phyloP scores from a whole-genome alignment of 2,797 vertebrate species.

The Hephaestus fuliginosus region DNA sequence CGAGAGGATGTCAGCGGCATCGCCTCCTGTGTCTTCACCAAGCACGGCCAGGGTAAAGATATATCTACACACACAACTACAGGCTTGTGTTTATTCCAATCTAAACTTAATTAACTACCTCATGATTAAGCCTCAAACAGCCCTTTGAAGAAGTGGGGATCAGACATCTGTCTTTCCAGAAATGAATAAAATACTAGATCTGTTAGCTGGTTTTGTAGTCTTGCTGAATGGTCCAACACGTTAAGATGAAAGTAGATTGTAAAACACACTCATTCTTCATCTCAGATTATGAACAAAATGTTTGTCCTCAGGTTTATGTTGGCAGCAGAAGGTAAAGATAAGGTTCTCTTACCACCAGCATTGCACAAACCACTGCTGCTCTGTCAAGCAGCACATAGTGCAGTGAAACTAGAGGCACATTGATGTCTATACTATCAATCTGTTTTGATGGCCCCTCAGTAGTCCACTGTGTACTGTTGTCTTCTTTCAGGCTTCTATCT shows the following conservation, averaged over 20 bases:
- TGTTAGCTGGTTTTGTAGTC: too few species aligned
- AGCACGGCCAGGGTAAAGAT: conserved; percentile 86
- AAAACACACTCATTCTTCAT: too few species aligned
- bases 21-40: conserved; percentile 98
- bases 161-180: not conserved
- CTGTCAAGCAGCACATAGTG: too few species aligned
- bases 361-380: too few species aligned
- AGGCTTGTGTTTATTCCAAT: not conserved
- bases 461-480: not conserved
- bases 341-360: too few species aligned
- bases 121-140: not conserved
- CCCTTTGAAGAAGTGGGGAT: not conserved
- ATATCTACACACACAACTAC: not conserved
- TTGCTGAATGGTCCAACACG: too few species aligned
- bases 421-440: too few species aligned
- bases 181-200: not conserved
- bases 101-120: not conserved
- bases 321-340: too few species aligned
- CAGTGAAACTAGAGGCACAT: too few species aligned
- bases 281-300: too few species aligned
- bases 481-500: conserved; percentile 93
- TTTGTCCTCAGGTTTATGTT: too few species aligned
- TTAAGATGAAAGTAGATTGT: too few species aligned
- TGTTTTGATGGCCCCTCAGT: not conserved
- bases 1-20: conserved; percentile 97